A percentile compares a stretch with the other conserved stretches of the same genome.
phyloP scores from a whole-genome alignment of 2,797 vertebrate species.

The Bradypodion ventrale region DNA sequence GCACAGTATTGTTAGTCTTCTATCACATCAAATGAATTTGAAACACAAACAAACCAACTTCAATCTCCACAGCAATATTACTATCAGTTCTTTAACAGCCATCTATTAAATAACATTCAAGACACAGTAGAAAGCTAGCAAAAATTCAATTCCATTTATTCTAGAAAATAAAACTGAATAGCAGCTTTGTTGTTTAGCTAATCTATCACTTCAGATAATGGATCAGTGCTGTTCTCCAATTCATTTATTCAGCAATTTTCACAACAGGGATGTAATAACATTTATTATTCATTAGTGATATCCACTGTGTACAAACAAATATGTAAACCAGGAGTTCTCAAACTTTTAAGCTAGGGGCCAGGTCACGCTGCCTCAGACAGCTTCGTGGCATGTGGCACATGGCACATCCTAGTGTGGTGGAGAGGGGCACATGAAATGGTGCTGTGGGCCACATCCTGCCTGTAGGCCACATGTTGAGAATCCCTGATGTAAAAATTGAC shows the following conservation, averaged over 20 bases:
- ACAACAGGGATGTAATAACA: not conserved
- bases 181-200: not conserved
- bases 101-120: not conserved
- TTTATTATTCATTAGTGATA: not conserved
- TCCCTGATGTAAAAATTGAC: no score
- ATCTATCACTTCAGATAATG: slow-evolving; percentile 4
- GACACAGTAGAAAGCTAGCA: not conserved
- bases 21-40: not conserved
- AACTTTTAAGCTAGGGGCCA: no score
- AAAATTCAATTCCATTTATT: not conserved
- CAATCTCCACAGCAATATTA: not conserved
- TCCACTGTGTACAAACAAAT: no score
- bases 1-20: not conserved
- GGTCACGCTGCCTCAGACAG: no score
- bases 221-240: not conserved
- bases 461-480: no score
- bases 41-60: not conserved
- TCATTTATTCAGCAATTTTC: slow-evolving; percentile 12
- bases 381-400: no score
- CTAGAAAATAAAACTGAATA: not conserved
- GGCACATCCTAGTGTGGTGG: no score
- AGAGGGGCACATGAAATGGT: no score
- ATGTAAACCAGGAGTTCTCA: no score
- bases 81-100: not conserved
- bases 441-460: no score